Conservation (phyloP, 2,797 vertebrate genomes). For the Rhincodon typus region DNA sequence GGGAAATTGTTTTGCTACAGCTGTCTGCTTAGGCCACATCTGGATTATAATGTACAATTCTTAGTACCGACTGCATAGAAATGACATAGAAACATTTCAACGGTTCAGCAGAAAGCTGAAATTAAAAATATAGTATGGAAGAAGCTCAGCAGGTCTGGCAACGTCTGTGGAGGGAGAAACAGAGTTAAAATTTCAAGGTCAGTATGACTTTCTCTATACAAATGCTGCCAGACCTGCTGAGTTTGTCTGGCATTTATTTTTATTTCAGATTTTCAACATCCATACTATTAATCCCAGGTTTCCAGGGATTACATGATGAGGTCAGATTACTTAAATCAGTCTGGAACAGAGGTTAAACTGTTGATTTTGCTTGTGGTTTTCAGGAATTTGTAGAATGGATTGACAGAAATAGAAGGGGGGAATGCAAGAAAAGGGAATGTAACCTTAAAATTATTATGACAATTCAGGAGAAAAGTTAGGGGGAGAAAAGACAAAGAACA, state of each 20-base stretch:
- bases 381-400: neutral
- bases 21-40: neutral
- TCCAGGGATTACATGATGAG: neutral
- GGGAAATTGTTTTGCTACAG: neutral
- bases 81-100: neutral
- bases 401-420: neutral
- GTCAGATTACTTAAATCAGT: neutral
- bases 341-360: neutral
- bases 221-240: no score
- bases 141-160: no score
- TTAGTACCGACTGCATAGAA: neutral
- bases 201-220: no score
- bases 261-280: no score
- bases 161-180: no score
- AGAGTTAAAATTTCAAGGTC: no score
- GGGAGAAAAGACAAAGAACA: no score
- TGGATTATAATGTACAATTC: neutral
- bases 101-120: neutral
- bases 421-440: neutral
- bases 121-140: no score
- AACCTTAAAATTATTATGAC: neutral
- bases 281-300: no score
- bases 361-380: neutral
- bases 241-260: no score
- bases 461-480: neutral